Base-by-base conservation (phyloP, 2,797 vertebrate species). In the Acanthurus lineatus region DNA sequence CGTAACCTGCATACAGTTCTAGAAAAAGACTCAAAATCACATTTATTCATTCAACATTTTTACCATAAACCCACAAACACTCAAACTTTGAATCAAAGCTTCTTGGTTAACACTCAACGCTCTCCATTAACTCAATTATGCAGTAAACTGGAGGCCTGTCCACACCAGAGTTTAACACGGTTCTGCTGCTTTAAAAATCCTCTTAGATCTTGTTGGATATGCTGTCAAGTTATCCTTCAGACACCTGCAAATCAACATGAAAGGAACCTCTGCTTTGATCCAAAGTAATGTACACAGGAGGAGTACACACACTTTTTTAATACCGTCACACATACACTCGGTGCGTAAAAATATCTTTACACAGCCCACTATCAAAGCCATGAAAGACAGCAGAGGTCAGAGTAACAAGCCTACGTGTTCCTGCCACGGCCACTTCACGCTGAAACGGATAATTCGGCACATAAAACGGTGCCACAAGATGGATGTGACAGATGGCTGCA, bases 241-340 rank as follows among this genome's bases (percentile, higher is more conserved):
- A 83, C 76, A 87, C 89, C 86, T 84, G 83, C 77, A 84, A 62
- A 81, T 86, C 75, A 69, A 82, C 83, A 78, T 88, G 79, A 91
- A 85, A 89, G 52, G 42, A 74, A 54, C 53, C 58, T 64, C 32
- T 25, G 71, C 91, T 92, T 92, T 92, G 86, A 92, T 88, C 81
- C 57, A 51, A 32, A 38, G 68, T 58, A 61, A 75, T 54, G 54
- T 38, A 74, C 53, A 49, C 56, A 47, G 17, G 9, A 64, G 35
- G 12, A 32, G 54, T 22, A 44, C 16, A 17, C 67, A 7, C 52
- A 45, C 38, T 67, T 61, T 84, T 63, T 44, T 17, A 32, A 32
- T 54, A 19, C 47, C 22, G 48, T 2, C 47, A 48, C 47, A n/a
- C 69, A 56, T 52, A 47, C 53, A 73, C 65, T 57, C 51, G 56